Base-by-base conservation (phyloP, 2,888 invertebrate genomes). In the Diachrysia chrysitis region DNA sequence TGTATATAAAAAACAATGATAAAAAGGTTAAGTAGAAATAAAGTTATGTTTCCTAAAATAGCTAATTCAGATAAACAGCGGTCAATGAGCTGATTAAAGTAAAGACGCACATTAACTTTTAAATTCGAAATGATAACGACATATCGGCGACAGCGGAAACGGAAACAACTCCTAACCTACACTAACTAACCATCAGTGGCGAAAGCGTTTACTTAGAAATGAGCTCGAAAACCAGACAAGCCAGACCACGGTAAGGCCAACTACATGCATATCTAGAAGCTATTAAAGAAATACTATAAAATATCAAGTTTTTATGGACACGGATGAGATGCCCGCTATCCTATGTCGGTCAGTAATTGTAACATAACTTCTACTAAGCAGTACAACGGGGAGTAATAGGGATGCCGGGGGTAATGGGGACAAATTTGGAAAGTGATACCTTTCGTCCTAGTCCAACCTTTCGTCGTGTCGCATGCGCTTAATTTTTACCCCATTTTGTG, bases 131-230 rank as follows among this genome's bases (percentile, higher is more conserved):
- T 17, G 5, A 5, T 5, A 5, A 17, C 17, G 0, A 17, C 46
- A 17, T 48, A 17, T 48, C 10, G n/a, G 48, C 19, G 48, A 48
- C 19, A 48, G 19, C 19, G 19, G 17, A 48, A 48, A 48, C 42
- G 48, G 19, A 48, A 48, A 19, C 9, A 51, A 51, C 48, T 51
- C 12, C 48, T 51, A 51, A 51, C 19, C 21, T 51, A 51, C 21
- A 51, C 35, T 35, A 37, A 48, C 37, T 2, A 51, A 55, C 48
- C 48, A 51, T 19, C 19, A 51, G 19, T 42, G 42, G 42, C 48
- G 19, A 51, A 51, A 51, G 48, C 48, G 12, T 12, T 42, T 42
- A 42, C 42, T 42, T 16, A 42, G 16, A 42, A 16, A 42, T 42
- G 16, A n/a, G 42, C 1, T 19, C 19, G 19, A 51, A 51, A 51